A percentile compares a stretch with the other conserved stretches of the same genome.
Evolutionary conservation across 2,888 invertebrate genomes (phyloP).

Genomic region (Acanthacorydalis orientalis): DNA sequence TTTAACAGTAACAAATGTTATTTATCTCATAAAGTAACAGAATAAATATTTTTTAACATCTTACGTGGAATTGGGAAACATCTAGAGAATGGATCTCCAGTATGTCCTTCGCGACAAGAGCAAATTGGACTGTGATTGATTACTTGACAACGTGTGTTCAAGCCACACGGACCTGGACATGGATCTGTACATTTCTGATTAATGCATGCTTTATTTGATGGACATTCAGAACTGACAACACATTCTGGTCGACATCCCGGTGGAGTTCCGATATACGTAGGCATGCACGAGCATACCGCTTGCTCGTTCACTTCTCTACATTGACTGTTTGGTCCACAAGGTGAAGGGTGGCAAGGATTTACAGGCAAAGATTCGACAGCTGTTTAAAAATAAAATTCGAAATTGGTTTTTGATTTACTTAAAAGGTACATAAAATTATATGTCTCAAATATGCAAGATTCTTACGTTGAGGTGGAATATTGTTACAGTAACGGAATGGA

Average conservation of each 20-base stretch:
- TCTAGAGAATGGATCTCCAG: constrained; percentile 43
- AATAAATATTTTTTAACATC: no score
- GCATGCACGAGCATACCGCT: constrained; percentile 51
- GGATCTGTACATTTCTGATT: constrained; percentile 52
- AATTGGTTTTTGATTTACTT: not conserved
- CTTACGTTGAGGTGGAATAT: constrained; percentile 23
- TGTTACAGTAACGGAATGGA: constrained; percentile 18
- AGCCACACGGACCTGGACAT: constrained; percentile 52
- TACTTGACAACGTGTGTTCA: constrained; percentile 53
- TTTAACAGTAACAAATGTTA: no score
- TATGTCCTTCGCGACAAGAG: constrained; percentile 37
- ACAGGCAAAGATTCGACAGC: constrained; percentile 19
- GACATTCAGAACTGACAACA: constrained; percentile 50
- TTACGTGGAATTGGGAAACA: constrained; percentile 26
- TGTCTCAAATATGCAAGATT: not conserved
- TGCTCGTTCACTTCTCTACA: constrained; percentile 52
- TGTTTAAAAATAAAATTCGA: not conserved
- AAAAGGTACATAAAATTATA: not conserved
- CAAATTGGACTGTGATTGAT: constrained; percentile 54
- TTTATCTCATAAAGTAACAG: no score
- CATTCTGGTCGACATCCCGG: constrained; percentile 57
- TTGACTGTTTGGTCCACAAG: constrained; percentile 64
- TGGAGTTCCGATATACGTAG: constrained; percentile 43
- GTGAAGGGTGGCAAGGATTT: constrained; percentile 59
- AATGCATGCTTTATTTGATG: constrained; percentile 43